Conservation (phyloP, 2,113 vertebrate species). For the Talpa occidentalis region DNA sequence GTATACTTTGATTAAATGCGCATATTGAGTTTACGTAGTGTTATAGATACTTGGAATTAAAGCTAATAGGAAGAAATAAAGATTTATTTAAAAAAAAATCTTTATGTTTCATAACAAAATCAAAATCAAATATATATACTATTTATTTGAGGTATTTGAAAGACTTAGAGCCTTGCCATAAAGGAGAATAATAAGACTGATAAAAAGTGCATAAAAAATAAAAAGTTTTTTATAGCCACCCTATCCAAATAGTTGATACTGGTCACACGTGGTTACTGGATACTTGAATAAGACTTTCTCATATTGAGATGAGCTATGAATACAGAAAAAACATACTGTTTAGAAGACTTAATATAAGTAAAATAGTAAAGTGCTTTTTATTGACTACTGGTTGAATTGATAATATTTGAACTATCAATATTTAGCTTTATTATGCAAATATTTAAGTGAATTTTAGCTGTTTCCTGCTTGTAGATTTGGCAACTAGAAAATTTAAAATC, state of each 20-base stretch:
- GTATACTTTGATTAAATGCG: neutral
- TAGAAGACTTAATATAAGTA: neutral
- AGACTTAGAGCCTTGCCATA: neutral
- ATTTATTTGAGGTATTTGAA: neutral
- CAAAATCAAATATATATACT: neutral
- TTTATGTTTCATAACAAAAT: neutral
- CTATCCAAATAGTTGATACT: too few relatives aligned
- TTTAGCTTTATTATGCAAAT: neutral
- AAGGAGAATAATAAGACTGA: neutral
- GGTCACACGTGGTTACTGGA: neutral
- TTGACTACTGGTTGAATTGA: neutral
- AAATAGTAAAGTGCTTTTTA: neutral
- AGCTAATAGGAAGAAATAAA: neutral
- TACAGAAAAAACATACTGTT: neutral
- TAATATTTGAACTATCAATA: neutral
- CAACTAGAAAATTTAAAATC: neutral
- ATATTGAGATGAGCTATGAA: neutral
- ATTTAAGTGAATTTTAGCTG: neutral
- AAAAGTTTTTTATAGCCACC: neutral
- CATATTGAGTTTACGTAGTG: neutral
- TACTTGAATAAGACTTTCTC: neutral
- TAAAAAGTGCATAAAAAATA: neutral
- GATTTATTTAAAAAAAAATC: neutral
- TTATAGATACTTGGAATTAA: neutral
- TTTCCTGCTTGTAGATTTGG: neutral